Base-by-base conservation (phyloP, 2,797 vertebrate genomes). In the Parambassis ranga region DNA sequence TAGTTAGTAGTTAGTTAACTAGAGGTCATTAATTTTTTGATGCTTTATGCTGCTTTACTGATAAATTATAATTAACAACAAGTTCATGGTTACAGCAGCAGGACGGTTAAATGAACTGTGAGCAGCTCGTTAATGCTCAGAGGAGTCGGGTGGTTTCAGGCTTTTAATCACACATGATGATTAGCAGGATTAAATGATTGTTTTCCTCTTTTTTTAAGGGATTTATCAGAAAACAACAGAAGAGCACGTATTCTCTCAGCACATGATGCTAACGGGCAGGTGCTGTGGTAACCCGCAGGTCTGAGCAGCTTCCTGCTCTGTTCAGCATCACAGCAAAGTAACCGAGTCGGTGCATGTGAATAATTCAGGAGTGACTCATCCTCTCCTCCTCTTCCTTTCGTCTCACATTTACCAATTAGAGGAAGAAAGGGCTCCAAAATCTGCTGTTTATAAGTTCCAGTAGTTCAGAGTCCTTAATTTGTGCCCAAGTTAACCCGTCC, bases 401-500 rank as follows among this genome's bases (percentile, higher is more conserved):
- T 9, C 50, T 39, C 63, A 42, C 64, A 71, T 44, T 74, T 41
- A 55, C 71, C 56, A 79, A 85, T 84, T 83, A 83, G 75, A 18
- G 26, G 48, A 59, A 47, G 35, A 78, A 80, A 77, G 30, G 31
- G 31, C 24, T 19, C 47, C 41, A n/a, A 77, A 71, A 62, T 7
- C 18, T 32, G 20, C 59, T 20, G 55, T 76, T 77, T 74, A 62
- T 26, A 44, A 55, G 32, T 71, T 71, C 62, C 73, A 66, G 68
- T 71, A 39, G 71, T 69, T 51, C 73, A 46, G 66, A 44, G n/a
- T n/a, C 41, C 77, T 71, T 61, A 28, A 61, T 83, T 85, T 79
- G 77, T 81, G 71, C 71, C 76, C 68, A 77, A 75, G 53, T 84
- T 74, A 74, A 85, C 75, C 77, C 52, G 86, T 91, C 89, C 15